Conservation (phyloP, 2,888 invertebrate genomes). For the Leucoptera coffeella region DNA sequence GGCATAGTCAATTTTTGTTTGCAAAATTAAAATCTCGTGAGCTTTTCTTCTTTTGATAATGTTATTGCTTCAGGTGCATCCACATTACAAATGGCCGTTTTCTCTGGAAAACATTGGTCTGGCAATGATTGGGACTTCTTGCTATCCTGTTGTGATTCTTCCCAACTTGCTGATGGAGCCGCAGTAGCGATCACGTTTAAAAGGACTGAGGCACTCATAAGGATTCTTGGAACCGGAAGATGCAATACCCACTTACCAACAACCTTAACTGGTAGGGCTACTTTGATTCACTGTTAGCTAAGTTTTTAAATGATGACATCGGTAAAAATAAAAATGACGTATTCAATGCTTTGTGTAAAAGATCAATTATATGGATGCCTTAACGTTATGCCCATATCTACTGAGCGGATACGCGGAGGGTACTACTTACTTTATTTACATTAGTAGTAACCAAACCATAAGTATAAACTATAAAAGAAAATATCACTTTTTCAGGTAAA, state of each 20-base stretch:
- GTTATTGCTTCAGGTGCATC: constrained; percentile 40
- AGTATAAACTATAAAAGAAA: too few relatives aligned
- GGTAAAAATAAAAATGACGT: too few relatives aligned
- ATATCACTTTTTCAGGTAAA: constrained; percentile 36
- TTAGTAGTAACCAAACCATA: too few relatives aligned
- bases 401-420: too few relatives aligned
- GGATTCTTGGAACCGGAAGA: constrained; percentile 30
- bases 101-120: constrained; percentile 28
- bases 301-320: too few relatives aligned
- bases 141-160: constrained; percentile 35
- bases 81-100: constrained; percentile 37
- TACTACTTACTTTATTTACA: too few relatives aligned
- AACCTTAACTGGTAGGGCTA: constrained; percentile 27
- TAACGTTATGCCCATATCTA: too few relatives aligned
- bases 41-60: too few relatives aligned
- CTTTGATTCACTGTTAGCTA: constrained; percentile 38
- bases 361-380: too few relatives aligned
- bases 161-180: constrained; percentile 40
- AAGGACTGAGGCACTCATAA: constrained; percentile 23
- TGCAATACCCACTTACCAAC: constrained; percentile 39
- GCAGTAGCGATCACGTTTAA: constrained; percentile 39
- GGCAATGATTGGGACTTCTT: constrained; percentile 26
- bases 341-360: too few relatives aligned
- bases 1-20: too few relatives aligned
- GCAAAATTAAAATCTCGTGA: too few relatives aligned